Evolutionary conservation across 2,888 invertebrate genomes (phyloP).

Genomic region (Drosophila villosipedis): DNA sequence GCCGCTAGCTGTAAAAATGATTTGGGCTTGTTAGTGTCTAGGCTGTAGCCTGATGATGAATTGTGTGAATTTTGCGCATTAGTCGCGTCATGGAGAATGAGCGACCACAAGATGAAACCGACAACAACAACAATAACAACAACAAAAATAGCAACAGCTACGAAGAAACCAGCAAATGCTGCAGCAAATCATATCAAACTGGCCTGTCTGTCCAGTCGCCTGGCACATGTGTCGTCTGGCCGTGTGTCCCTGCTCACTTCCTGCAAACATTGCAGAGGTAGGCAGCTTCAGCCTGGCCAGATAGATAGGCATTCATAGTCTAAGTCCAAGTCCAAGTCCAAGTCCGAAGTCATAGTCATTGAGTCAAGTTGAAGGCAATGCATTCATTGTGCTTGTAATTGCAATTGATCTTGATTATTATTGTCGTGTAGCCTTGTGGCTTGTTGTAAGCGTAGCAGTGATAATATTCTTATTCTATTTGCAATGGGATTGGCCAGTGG

Average conservation of each 20-base stretch:
- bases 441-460: conserved; percentile 49
- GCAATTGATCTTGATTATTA: conserved; percentile 81
- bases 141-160: conserved; percentile 10
- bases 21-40: conserved; percentile 84
- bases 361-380: conserved; percentile 72
- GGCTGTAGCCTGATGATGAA: conserved; percentile 80
- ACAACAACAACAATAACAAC: conserved; percentile 20
- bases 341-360: conserved; percentile 48
- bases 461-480: conserved; percentile 80
- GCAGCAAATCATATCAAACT: conserved; percentile 62
- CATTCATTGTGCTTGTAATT: conserved; percentile 81
- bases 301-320: conserved; percentile 68
- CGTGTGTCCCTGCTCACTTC: conserved; percentile 43
- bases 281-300: conserved; percentile 51
- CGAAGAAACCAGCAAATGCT: conserved; percentile 38
- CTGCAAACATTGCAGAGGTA: conserved; percentile 46
- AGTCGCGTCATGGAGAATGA: conserved; percentile 74
- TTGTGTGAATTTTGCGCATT: conserved; percentile 85
- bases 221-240: conserved; percentile 42
- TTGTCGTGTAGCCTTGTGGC: conserved; percentile 62
- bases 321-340: conserved; percentile 13
- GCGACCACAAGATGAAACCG: conserved; percentile 47
- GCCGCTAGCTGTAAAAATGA: conserved; percentile 67
- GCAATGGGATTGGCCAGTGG: conserved; percentile 61
- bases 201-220: conserved; percentile 32